These are phyloP conservation scores for Papilio helenus DNA, from an alignment of 1,140 invertebrate genomes.

Conservation along the genomic window DNA sequence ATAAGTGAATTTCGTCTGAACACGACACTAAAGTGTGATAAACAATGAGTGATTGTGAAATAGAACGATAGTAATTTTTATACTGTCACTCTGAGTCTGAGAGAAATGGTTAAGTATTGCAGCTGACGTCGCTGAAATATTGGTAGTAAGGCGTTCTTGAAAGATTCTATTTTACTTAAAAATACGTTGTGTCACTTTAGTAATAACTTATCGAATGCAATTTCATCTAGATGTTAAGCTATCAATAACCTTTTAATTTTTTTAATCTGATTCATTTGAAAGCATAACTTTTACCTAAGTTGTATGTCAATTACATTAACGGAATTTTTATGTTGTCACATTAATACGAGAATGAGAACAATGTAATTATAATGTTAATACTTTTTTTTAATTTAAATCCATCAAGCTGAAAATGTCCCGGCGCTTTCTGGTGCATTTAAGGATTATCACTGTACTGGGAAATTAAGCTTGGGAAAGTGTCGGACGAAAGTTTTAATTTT, in stretches of 20 bases:
- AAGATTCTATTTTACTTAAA: constrained; percentile 13
- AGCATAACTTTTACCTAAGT: background rate
- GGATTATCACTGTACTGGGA: constrained; percentile 19
- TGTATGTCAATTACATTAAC: too few relatives aligned
- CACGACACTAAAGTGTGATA: constrained; percentile 19
- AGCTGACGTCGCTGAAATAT: constrained; percentile 12
- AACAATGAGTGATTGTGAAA: constrained; percentile 18
- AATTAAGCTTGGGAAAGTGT: constrained; percentile 4
- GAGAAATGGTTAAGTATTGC: constrained; percentile 24
- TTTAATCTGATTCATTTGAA: too few relatives aligned
- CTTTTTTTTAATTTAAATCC: background rate
- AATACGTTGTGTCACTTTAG: background rate
- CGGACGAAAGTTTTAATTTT: background rate
- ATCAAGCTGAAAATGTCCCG: background rate
- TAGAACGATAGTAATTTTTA: constrained; percentile 23
- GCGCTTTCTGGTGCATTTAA: background rate
- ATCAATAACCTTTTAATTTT: background rate
- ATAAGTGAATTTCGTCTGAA: background rate
- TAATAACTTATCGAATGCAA: background rate
- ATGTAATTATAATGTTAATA: background rate
- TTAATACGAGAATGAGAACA: background rate
- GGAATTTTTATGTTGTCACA: background rate
- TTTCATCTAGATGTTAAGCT: background rate
- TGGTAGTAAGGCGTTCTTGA: constrained; percentile 2
- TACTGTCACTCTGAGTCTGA: constrained; percentile 13